Percentiles rank a stretch among this genome's conserved stretches.
Evolutionary conservation across 2,797 vertebrate species (phyloP).

Genomic region (Tenualosa ilisha): DNA sequence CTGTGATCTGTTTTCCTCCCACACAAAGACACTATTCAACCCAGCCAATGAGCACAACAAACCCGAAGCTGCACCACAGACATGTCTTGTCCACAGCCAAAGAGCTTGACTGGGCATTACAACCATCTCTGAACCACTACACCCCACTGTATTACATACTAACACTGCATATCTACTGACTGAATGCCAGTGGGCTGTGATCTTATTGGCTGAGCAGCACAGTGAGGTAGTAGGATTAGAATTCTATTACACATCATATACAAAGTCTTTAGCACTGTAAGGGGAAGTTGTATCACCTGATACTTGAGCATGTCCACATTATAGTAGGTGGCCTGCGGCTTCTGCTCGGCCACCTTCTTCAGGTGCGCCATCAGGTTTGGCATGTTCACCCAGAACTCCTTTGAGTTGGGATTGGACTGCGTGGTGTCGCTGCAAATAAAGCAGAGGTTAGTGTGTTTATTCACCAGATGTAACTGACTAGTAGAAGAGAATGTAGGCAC

Average conservation of each 20-base stretch:
- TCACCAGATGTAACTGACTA: neutral
- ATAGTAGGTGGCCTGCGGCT: slow-evolving; percentile 97
- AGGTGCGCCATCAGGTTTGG: slow-evolving; percentile 94
- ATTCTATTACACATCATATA: neutral
- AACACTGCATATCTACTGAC: neutral
- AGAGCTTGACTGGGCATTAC: neutral
- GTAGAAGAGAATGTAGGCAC: neutral
- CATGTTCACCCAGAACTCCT: slow-evolving; percentile 99
- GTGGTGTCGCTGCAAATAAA: slow-evolving; percentile 79
- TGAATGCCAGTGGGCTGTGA: neutral
- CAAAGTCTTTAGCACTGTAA: too few relatives aligned
- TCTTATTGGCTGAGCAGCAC: neutral
- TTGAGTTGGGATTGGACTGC: slow-evolving; percentile 78
- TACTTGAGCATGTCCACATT: slow-evolving; percentile 99
- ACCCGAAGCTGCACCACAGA: neutral
- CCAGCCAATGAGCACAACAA: neutral
- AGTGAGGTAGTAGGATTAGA: neutral
- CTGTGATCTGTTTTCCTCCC: neutral
- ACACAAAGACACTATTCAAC: neutral
- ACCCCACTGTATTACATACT: too few relatives aligned
- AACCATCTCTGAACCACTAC: neutral
- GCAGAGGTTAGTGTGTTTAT: neutral
- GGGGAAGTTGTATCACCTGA: slow-evolving; percentile 76
- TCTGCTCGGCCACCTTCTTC: slow-evolving; percentile 97
- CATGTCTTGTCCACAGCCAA: neutral